Percentiles rank a stretch among this genome's conserved stretches.
Conservation (phyloP, 2,113 vertebrate genomes). For the Axis porcinus region DNA sequence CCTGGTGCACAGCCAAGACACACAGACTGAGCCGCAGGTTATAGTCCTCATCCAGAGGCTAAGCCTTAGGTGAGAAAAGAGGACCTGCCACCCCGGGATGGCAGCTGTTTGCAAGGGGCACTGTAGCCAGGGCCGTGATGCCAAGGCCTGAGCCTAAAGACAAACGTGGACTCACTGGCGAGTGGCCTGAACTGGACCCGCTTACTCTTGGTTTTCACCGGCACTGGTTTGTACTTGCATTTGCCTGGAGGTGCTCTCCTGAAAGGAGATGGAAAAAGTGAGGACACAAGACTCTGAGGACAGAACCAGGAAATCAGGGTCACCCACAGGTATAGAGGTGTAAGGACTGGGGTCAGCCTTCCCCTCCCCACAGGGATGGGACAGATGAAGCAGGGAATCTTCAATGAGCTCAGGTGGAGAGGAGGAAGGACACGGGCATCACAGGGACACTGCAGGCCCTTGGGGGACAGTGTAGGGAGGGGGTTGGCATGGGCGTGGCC, state of each 20-base stretch:
- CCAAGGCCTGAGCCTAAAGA: background rate
- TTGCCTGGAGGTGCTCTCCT: constrained; percentile 89
- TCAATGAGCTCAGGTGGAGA: background rate
- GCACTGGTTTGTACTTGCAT: constrained; percentile 83
- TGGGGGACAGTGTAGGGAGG: background rate
- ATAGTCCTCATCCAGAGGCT: background rate
- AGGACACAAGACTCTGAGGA: background rate
- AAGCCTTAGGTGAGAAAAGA: background rate
- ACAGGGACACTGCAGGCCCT: background rate
- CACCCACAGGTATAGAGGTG: background rate
- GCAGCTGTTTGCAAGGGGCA: too few species aligned
- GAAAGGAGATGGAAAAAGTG: constrained; percentile 38
- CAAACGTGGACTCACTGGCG: constrained; percentile 80
- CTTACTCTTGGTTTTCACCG: constrained; percentile 86
- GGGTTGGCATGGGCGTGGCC: fast-evolving
- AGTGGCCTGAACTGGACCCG: constrained; percentile 80
- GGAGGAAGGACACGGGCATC: background rate
- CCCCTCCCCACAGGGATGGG: background rate
- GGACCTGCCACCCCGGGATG: background rate
- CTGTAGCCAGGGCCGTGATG: fast-evolving
- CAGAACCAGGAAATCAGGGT: background rate
- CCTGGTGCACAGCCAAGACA: background rate
- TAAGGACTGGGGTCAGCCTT: background rate
- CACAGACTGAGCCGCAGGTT: background rate
- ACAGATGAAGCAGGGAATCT: too few species aligned